These are phyloP conservation scores for Augochlora pura DNA, from an alignment of 1,140 invertebrate species.

Conservation along the genomic window DNA sequence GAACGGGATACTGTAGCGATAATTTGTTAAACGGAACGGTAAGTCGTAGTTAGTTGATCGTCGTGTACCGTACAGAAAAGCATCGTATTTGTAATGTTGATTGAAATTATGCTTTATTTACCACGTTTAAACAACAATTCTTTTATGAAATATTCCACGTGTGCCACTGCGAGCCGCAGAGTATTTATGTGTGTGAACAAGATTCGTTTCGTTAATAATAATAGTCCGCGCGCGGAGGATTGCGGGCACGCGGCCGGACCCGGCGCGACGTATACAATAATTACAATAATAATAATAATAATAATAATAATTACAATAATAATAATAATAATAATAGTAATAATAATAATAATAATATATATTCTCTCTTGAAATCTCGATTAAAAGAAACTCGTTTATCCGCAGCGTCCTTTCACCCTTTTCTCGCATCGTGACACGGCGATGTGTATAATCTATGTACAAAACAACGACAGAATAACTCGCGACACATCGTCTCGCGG, in stretches of 20 bases:
- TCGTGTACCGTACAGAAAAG: too few relatives aligned
- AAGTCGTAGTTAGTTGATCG: too few relatives aligned
- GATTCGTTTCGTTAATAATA: background rate
- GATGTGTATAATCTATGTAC: constrained; percentile 74
- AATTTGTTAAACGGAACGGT: too few relatives aligned
- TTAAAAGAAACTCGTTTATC: constrained; percentile 53
- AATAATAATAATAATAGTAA: constrained; percentile 23
- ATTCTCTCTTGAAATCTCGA: constrained; percentile 41
- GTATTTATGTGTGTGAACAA: background rate
- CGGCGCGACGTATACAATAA: constrained; percentile 4
- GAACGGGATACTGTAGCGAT: too few relatives aligned
- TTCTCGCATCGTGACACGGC: constrained; percentile 10
- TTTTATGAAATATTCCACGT: background rate
- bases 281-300: constrained; percentile 24
- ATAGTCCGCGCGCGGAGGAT: background rate
- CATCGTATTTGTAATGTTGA: too few relatives aligned
- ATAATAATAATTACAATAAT: constrained; percentile 40
- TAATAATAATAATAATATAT: constrained; percentile 46
- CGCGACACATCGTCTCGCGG: constrained; percentile 15
- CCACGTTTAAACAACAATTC: background rate
- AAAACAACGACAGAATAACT: constrained; percentile 71
- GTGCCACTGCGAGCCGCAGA: background rate
- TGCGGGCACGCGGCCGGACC: background rate
- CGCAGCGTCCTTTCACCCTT: constrained; percentile 31
- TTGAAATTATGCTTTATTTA: too few relatives aligned